Percentiles rank a stretch among this genome's conserved stretches.
Conservation (phyloP, 1,140 invertebrate genomes). For the Tetragonula clypearis region DNA sequence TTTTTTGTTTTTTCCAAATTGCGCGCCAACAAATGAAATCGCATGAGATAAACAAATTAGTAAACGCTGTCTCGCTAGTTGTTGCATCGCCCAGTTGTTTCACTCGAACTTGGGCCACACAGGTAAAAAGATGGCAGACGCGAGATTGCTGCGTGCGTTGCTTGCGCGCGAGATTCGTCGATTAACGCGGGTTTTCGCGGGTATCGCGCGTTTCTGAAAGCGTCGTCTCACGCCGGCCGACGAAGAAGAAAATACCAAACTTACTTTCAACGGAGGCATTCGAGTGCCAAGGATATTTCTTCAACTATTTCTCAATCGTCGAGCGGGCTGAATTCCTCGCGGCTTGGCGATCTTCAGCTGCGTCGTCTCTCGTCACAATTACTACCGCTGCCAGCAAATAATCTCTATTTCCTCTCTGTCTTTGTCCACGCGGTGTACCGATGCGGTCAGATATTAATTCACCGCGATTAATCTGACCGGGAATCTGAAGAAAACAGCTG, state of each 20-base stretch:
- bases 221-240: too few species aligned
- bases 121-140: too few species aligned
- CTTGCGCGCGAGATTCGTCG: too few species aligned
- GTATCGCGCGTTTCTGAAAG: conserved; percentile 2
- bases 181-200: too few species aligned
- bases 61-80: too few species aligned
- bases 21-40: too few species aligned
- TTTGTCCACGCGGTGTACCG: conserved; percentile 12
- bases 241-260: conserved; percentile 5
- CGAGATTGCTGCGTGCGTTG: too few species aligned
- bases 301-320: conserved; percentile 25
- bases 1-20: too few species aligned
- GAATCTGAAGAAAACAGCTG: conserved; percentile 18
- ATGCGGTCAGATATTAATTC: conserved; percentile 31
- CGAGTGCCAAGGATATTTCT: conserved; percentile 21
- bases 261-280: neutral
- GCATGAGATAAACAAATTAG: too few species aligned
- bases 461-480: conserved; percentile 20
- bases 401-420: conserved; percentile 23
- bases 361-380: conserved; percentile 23
- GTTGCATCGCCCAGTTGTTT: too few species aligned
- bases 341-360: neutral
- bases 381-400: conserved; percentile 19
- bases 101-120: too few species aligned
- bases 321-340: conserved; percentile 4